Conservation (phyloP, 2,797 vertebrate genomes). For the Pristis pectinata region DNA sequence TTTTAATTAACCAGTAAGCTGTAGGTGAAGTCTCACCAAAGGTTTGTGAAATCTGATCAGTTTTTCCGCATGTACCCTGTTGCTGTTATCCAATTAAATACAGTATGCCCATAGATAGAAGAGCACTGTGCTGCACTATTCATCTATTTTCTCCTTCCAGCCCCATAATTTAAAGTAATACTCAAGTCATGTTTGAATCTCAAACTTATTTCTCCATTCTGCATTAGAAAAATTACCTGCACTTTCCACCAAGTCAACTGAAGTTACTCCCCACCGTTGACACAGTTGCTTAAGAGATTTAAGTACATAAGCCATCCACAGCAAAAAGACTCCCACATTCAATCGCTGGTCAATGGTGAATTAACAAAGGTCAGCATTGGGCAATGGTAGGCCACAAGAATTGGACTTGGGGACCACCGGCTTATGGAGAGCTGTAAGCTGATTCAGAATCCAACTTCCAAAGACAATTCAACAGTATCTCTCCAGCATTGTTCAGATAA, state of each 20-base stretch:
- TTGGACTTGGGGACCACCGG: not conserved
- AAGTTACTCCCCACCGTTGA: not conserved
- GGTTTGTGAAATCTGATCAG: too few species aligned
- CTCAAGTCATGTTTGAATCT: not conserved
- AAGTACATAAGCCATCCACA: not conserved
- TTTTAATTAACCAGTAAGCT: too few species aligned
- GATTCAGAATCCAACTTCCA: not conserved
- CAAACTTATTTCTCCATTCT: not conserved
- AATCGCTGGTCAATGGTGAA: not conserved
- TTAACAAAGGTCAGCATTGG: not conserved
- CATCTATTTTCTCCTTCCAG: not conserved
- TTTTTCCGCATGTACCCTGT: too few species aligned
- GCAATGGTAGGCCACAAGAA: not conserved
- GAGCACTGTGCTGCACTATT: too few species aligned
- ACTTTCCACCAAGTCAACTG: not conserved
- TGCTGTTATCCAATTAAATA: too few species aligned
- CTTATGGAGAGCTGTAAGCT: not conserved
- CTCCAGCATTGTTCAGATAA: not conserved
- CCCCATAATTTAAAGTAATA: not conserved
- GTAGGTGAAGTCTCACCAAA: too few species aligned
- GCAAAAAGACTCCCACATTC: not conserved
- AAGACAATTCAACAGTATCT: not conserved
- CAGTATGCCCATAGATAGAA: too few species aligned
- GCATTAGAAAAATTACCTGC: not conserved
- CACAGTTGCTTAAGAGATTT: not conserved